Evolutionary conservation across 2,888 invertebrate species (phyloP).

Genomic region (Monopis laevigella): DNA sequence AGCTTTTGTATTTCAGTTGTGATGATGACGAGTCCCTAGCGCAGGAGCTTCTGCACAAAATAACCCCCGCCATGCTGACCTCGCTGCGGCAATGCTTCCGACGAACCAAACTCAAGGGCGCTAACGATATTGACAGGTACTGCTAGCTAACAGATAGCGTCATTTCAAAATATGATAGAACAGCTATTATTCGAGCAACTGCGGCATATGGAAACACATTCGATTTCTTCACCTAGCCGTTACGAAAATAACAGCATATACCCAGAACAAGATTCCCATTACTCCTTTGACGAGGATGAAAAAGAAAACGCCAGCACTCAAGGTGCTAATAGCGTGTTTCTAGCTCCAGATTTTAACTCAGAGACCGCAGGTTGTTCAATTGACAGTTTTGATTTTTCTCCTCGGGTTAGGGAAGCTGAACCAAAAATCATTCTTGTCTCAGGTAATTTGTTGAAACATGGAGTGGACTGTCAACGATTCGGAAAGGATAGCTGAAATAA

Average conservation of each 20-base stretch:
- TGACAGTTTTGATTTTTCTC: neutral
- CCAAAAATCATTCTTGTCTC: neutral
- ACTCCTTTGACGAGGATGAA: no score
- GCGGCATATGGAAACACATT: no score
- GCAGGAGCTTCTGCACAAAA: conserved; percentile 38
- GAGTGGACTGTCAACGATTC: neutral
- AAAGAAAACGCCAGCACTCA: no score
- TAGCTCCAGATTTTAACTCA: no score
- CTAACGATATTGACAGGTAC: neutral
- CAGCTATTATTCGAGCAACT: no score
- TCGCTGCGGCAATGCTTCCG: conserved; percentile 39
- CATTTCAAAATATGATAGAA: no score
- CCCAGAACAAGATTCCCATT: no score
- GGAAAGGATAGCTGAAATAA: neutral
- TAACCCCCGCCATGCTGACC: conserved; percentile 46
- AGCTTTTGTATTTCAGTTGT: conserved; percentile 18
- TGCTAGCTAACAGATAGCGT: no score
- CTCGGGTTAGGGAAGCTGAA: neutral
- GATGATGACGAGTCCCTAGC: conserved; percentile 40
- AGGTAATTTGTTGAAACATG: neutral
- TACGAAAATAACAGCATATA: no score
- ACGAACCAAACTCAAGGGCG: neutral
- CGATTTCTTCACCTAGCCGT: no score
- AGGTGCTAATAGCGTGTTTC: no score
- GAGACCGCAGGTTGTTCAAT: no score